phyloP scores from a whole-genome alignment of 2,888 invertebrate genomes.

The Plusia festucae region DNA sequence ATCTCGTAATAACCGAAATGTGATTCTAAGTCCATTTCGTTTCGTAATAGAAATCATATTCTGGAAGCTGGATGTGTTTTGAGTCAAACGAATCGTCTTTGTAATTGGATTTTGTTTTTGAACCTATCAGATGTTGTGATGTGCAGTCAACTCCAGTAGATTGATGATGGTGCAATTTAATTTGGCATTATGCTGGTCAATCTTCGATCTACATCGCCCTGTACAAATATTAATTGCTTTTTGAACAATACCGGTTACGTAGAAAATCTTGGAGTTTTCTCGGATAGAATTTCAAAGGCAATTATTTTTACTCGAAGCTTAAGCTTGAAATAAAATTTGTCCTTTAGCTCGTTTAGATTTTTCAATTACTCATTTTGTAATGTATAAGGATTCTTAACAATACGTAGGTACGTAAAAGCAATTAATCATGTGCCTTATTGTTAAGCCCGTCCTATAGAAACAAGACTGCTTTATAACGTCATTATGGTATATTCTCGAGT shows the following conservation, averaged over 20 bases:
- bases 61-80: slow-evolving; percentile 55
- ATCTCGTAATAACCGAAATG: slow-evolving; percentile 13
- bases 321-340: slow-evolving; percentile 21
- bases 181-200: slow-evolving; percentile 35
- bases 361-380: slow-evolving; percentile 26
- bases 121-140: slow-evolving; percentile 60
- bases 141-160: slow-evolving; percentile 55
- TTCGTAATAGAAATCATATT: slow-evolving; percentile 45
- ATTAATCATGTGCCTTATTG: slow-evolving; percentile 36
- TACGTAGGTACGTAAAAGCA: slow-evolving; percentile 23
- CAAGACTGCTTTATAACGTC: slow-evolving; percentile 17
- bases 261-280: slow-evolving; percentile 24
- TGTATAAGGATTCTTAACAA: slow-evolving; percentile 21
- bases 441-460: slow-evolving; percentile 26
- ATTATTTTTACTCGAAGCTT: slow-evolving; percentile 9
- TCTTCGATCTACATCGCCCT: slow-evolving; percentile 17
- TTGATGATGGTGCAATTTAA: slow-evolving; percentile 62
- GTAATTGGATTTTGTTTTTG: slow-evolving; percentile 64
- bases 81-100: slow-evolving; percentile 52
- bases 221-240: slow-evolving; percentile 40
- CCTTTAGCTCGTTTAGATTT: slow-evolving; percentile 23
- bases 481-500: slow-evolving; percentile 16
- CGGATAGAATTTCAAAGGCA: slow-evolving; percentile 18
- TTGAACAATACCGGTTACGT: slow-evolving; percentile 13
- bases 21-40: slow-evolving; percentile 29